These are phyloP conservation scores for Orius laevigatus DNA, from an alignment of 1,140 invertebrate genomes.

Conservation along the genomic window DNA sequence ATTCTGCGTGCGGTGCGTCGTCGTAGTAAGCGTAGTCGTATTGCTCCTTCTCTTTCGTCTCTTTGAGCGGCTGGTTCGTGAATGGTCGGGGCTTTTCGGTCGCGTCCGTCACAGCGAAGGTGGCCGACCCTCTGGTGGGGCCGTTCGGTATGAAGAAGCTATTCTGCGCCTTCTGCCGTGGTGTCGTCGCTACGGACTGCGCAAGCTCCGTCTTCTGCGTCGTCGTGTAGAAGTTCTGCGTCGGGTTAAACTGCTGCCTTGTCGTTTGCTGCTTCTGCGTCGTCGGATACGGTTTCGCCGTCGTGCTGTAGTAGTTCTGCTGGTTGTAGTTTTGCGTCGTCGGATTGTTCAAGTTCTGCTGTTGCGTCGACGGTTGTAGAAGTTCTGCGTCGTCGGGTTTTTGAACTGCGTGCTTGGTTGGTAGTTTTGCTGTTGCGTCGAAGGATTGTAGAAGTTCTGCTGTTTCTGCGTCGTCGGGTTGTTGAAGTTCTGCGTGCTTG, in stretches of 20 bases:
- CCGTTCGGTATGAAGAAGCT: background rate
- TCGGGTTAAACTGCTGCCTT: no score
- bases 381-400: background rate
- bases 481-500: background rate
- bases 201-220: slow-evolving; percentile 6
- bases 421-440: background rate
- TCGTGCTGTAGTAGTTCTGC: background rate
- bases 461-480: slow-evolving; percentile 3
- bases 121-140: background rate
- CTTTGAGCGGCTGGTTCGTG: slow-evolving; percentile 7
- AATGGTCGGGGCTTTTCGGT: slow-evolving; percentile 9
- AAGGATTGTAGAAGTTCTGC: background rate
- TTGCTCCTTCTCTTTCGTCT: slow-evolving; percentile 18
- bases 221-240: no score
- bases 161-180: background rate
- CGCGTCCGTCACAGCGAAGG: background rate
- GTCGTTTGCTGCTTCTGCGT: no score
- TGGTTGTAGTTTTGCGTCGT: slow-evolving; percentile 1
- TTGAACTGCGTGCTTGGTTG: no score
- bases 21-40: slow-evolving; percentile 25
- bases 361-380: background rate
- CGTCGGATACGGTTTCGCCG: no score
- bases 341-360: background rate
- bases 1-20: slow-evolving; percentile 19
- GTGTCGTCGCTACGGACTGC: slow-evolving; percentile 4